phyloP scores from a whole-genome alignment of 2,113 vertebrate genomes.

The Ochotona curzoniae region DNA sequence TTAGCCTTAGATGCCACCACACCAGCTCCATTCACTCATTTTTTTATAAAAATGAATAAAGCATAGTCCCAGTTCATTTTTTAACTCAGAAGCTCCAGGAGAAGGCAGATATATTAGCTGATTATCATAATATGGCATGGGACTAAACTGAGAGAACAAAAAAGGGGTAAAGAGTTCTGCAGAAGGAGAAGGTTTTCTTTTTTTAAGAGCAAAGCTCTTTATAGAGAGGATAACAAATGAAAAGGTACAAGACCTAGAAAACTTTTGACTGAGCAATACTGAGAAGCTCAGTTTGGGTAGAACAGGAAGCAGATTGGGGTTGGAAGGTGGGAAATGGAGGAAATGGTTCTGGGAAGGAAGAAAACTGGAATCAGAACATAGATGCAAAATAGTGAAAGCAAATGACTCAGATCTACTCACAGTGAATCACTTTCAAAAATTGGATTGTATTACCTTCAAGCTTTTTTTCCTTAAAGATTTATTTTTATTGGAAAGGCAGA shows the following conservation, averaged over 20 bases:
- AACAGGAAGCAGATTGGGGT: background rate
- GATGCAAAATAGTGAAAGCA: constrained; percentile 33
- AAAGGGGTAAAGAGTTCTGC: background rate
- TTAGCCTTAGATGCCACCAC: background rate
- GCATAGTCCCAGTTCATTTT: background rate
- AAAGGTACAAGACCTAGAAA: background rate
- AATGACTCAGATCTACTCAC: background rate
- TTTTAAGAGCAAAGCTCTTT: background rate
- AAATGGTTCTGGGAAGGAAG: background rate
- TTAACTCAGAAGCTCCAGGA: constrained; percentile 5
- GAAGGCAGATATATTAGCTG: background rate
- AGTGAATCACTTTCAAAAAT: constrained; percentile 29
- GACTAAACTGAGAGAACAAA: background rate
- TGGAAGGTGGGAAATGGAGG: background rate
- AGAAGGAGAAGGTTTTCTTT: background rate
- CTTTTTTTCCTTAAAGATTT: background rate
- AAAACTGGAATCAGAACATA: background rate
- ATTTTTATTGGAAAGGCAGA: too few species aligned
- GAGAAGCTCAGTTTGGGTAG: background rate
- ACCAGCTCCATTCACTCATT: background rate
- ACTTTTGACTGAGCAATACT: background rate
- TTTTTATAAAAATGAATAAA: constrained; percentile 49
- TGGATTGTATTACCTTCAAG: constrained; percentile 14
- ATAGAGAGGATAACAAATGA: background rate
- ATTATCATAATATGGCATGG: background rate